These are phyloP conservation scores for Halcyon badia DNA, from an alignment of 2,797 vertebrate species.

Conservation along the genomic window DNA sequence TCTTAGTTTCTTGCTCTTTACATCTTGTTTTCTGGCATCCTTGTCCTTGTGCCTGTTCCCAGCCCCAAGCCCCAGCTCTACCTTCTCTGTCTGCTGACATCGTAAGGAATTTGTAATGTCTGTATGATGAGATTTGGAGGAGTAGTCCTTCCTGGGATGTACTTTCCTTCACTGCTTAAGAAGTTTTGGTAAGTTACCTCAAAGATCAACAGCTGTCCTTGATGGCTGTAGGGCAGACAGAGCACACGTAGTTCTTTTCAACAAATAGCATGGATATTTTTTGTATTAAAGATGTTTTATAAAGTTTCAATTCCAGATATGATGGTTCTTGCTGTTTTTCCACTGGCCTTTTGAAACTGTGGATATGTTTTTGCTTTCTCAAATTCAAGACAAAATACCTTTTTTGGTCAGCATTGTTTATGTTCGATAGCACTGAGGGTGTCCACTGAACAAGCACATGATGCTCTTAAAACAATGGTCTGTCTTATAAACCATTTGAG, in stretches of 20 bases:
- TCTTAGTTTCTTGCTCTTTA: not conserved
- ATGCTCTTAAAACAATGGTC: constrained; percentile 50
- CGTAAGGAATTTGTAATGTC: not conserved
- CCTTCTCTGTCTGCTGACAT: not conserved
- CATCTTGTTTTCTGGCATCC: not conserved
- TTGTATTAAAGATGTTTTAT: not conserved
- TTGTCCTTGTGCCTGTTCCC: not conserved
- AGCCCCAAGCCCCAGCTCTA: not conserved
- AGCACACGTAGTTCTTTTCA: not conserved
- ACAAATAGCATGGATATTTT: not conserved
- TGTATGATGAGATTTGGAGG: not conserved
- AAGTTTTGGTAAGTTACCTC: not conserved
- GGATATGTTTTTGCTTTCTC: constrained; percentile 22
- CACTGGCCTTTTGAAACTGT: not conserved
- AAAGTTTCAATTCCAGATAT: not conserved
- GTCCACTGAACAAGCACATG: constrained; percentile 9
- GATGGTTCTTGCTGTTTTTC: not conserved
- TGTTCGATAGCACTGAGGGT: not conserved
- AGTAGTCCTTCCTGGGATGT: not conserved
- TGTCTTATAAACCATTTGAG: not conserved
- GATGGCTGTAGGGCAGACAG: not conserved
- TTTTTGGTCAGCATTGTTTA: constrained; percentile 1
- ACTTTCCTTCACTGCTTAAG: not conserved
- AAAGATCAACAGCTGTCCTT: not conserved
- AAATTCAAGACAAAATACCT: constrained; percentile 45